Evolutionary conservation across 2,113 vertebrate genomes (phyloP), one percentile per base, ranked within the genome.

Genomic region (Panthera uncia): DNA sequence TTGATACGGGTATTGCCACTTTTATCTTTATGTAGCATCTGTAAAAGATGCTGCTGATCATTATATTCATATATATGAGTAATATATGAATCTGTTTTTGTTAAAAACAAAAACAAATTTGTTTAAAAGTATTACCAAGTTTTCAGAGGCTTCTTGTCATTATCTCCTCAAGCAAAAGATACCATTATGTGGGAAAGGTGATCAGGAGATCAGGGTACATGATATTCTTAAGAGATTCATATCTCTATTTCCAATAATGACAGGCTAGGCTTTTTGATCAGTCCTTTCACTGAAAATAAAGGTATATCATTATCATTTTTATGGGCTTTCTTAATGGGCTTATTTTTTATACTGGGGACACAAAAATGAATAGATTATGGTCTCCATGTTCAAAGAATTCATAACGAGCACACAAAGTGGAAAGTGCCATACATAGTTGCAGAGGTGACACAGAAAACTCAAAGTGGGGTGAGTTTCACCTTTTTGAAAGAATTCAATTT

Each of bases 241-340:
- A 25, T 3, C 57, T 92, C 48, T 71, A 63, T 68, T 87, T 98
- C 52, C 12, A 78, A 13, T 86, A 55, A 90, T 19, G 57, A 19
- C 50, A 73, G 66, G 10, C 33, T 38, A 25, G 41, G 23, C 52
- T 85, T 85, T 82, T n/a, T 45, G 31, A 76, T 86, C 79, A 92
- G 48, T 38, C 18, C 7, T 94, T 78, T 52, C 45, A 71, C 57
- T 83, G 50, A 92, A 95, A 92, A 91, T 88, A 84, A 63, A 92
- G 25, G 1, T n/a, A 84, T 81, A 1, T 82, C 8, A 5, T 29
- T 95, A 25, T 80, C 12, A 85, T 78, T 85, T 69, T 91, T 48
- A 73, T 57, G 21, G 66, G 65, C n/a, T 65, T 93, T 76, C 31
- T 84, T 38, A 71, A 82, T 69, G 38, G 33, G 4, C 0, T 79